Evolutionary conservation across 2,113 vertebrate species (phyloP).

Genomic region (Xenopus laevis): DNA sequence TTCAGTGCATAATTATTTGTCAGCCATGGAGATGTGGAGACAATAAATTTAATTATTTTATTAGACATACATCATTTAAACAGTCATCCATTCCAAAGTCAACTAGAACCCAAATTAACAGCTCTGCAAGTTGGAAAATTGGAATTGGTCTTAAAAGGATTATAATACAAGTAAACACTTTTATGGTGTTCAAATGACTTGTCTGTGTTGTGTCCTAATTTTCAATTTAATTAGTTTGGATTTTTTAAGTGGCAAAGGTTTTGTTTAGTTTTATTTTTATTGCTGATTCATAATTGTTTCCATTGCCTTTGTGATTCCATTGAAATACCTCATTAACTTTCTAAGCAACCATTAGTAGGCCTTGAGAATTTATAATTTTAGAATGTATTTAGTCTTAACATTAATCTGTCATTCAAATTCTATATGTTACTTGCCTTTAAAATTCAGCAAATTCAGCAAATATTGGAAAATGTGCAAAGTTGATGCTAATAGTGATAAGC

Average conservation of each 20-base stretch:
- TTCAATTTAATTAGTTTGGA: conserved; percentile 45
- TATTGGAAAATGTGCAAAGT: no score
- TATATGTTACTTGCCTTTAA: not conserved
- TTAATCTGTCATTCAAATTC: conserved; percentile 10
- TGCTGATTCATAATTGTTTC: conserved; percentile 44
- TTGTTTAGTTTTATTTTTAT: conserved; percentile 37
- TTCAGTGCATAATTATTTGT: no score
- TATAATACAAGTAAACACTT: conserved; percentile 7
- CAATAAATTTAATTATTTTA: not conserved
- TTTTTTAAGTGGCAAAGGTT: conserved; percentile 44
- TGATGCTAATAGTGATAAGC: not conserved
- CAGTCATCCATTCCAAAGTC: conserved; percentile 1
- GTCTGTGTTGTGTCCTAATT: conserved; percentile 17
- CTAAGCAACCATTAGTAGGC: not conserved
- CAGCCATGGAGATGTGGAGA: not conserved
- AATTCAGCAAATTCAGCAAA: no score
- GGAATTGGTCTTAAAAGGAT: conserved; percentile 8
- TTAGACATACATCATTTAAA: conserved; percentile 11
- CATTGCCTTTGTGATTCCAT: conserved; percentile 2
- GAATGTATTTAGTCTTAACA: conserved; percentile 2
- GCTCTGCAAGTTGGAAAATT: conserved; percentile 10
- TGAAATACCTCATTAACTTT: conserved; percentile 31
- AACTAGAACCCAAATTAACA: conserved; percentile 23
- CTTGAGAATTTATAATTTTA: not conserved
- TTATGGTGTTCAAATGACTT: conserved; percentile 24